Conservation (phyloP, 2,888 invertebrate genomes). For the Aphodius sticticus region DNA sequence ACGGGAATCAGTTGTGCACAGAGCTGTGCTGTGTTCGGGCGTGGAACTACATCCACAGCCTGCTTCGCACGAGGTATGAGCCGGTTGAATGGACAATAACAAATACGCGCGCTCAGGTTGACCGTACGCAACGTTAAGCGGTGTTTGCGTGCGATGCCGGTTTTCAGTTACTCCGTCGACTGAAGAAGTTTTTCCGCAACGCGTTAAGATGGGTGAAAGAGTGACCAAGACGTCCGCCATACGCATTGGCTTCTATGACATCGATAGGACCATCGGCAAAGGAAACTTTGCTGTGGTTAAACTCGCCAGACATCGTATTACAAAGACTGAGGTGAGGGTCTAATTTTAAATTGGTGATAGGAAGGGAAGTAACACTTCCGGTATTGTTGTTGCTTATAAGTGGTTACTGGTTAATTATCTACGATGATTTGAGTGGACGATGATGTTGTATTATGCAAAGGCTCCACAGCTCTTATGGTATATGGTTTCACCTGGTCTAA, state of each 20-base stretch:
- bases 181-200: background rate
- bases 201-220: constrained; percentile 54
- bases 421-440: too few species aligned
- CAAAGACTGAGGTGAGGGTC: constrained; percentile 94
- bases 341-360: background rate
- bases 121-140: background rate
- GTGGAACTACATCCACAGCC: background rate
- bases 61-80: background rate
- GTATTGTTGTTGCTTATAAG: too few species aligned
- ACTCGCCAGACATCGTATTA: constrained; percentile 95
- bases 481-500: too few species aligned
- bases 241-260: constrained; percentile 95
- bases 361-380: too few species aligned
- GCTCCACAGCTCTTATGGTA: too few species aligned
- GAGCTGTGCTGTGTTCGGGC: background rate
- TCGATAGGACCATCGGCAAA: constrained; percentile 97
- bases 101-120: background rate
- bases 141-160: background rate
- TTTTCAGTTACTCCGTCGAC: background rate
- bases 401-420: too few species aligned
- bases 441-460: too few species aligned
- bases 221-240: constrained; percentile 64
- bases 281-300: constrained; percentile 99
- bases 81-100: background rate
- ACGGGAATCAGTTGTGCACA: constrained; percentile 4